These are phyloP conservation scores for Crossaster papposus DNA, from an alignment of 53 echinoderm and acorn worm species.

Conservation along the genomic window DNA sequence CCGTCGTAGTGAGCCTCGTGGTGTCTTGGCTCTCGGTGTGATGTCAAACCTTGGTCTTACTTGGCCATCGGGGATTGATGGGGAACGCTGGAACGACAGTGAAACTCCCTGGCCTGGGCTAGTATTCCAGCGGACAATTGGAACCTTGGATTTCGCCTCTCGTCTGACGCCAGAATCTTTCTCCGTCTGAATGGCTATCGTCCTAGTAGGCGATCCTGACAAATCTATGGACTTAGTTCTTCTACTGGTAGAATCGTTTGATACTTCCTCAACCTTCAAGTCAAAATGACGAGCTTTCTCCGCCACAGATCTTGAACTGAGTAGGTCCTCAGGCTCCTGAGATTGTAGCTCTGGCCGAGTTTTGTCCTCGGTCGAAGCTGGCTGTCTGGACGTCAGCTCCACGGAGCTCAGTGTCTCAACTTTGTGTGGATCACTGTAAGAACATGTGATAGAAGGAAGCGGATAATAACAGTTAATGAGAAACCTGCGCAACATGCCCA, in stretches of 20 bases:
- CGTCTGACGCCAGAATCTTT: slow-evolving; percentile 8
- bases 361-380: neutral
- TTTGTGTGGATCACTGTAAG: slow-evolving; percentile 62
- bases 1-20: slow-evolving; percentile 67
- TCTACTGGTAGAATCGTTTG: slow-evolving; percentile 10
- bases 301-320: slow-evolving; percentile 50
- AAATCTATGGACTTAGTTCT: slow-evolving; percentile 25
- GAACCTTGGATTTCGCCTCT: slow-evolving; percentile 19
- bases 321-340: slow-evolving; percentile 22
- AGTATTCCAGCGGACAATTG: slow-evolving; percentile 51
- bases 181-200: slow-evolving; percentile 67
- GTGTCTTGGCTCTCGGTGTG: slow-evolving; percentile 67
- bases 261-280: slow-evolving; percentile 53
- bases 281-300: slow-evolving; percentile 57
- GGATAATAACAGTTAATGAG: slow-evolving; percentile 9
- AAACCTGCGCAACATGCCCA: slow-evolving; percentile 2
- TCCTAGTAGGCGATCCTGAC: slow-evolving; percentile 51
- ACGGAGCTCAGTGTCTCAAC: slow-evolving; percentile 52
- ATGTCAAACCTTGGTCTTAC: slow-evolving; percentile 41
- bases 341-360: neutral
- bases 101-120: neutral
- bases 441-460: neutral
- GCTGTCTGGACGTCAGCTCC: slow-evolving; percentile 45
- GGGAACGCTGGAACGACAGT: slow-evolving; percentile 21
- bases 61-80: slow-evolving; percentile 43